A percentile compares a stretch with the other conserved stretches of the same genome.
These are phyloP conservation scores for Polyergus mexicanus DNA, from an alignment of 1,140 invertebrate species.

Conservation along the genomic window DNA sequence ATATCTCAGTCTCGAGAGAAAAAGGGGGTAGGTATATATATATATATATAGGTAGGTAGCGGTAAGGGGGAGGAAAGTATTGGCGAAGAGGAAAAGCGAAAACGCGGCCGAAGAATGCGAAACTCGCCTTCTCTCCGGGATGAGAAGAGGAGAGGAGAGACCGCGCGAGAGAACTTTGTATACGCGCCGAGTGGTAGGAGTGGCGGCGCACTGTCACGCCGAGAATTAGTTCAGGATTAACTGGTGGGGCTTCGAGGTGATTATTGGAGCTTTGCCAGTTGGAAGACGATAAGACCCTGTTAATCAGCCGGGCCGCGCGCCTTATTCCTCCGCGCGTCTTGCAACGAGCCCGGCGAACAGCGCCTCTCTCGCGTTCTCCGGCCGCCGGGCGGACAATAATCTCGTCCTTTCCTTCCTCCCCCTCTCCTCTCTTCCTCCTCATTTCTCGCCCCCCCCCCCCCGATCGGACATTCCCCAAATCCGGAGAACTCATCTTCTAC, in stretches of 20 bases:
- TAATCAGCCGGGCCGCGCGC: slow-evolving; percentile 76
- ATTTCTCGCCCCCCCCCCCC: not conserved
- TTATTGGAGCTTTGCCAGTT: slow-evolving; percentile 84
- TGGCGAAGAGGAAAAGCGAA: not conserved
- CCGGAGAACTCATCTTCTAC: slow-evolving; percentile 65
- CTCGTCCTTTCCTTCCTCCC: not conserved
- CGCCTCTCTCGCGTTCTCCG: slow-evolving; percentile 22
- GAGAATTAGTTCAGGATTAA: slow-evolving; percentile 84
- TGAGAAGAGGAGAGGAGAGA: not conserved
- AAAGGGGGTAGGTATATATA: not conserved
- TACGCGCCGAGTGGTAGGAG: slow-evolving; percentile 60
- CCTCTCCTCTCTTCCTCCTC: not conserved
- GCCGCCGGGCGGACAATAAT: slow-evolving; percentile 60
- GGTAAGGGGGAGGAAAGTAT: too few species aligned
- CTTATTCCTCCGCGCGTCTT: slow-evolving; percentile 69
- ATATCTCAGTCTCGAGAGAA: slow-evolving; percentile 66
- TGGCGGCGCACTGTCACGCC: slow-evolving; percentile 75
- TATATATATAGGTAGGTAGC: too few species aligned
- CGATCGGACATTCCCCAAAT: slow-evolving; percentile 63
- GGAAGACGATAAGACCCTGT: slow-evolving; percentile 82
- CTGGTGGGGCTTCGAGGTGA: slow-evolving; percentile 82
- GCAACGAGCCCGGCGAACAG: slow-evolving; percentile 53
- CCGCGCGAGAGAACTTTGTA: slow-evolving; percentile 49
- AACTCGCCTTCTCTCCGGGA: not conserved
- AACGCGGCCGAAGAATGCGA: slow-evolving; percentile 46